Evolutionary conservation across 2,113 vertebrate genomes (phyloP).

Genomic region (Ondatra zibethicus): DNA sequence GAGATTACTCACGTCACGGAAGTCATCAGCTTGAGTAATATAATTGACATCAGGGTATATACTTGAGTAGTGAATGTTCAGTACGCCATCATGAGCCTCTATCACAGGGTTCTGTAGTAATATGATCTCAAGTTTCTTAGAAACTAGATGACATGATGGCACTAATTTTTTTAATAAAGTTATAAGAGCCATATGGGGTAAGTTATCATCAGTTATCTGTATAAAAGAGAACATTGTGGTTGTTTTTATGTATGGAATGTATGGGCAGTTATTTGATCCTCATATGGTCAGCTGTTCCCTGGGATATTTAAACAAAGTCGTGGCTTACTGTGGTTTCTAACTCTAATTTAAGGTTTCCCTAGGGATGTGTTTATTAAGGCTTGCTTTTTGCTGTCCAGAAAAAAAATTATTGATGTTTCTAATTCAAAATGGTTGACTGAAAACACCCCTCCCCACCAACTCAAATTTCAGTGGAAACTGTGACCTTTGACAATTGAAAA

Average conservation of each 20-base stretch:
- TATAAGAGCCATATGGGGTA: constrained; percentile 38
- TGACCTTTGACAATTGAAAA: constrained; percentile 7
- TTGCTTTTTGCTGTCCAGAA: constrained; percentile 24
- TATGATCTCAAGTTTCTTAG: constrained; percentile 56
- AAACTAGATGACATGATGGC: constrained; percentile 5
- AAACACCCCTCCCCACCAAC: not conserved
- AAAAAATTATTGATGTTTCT: constrained; percentile 35
- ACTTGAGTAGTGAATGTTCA: constrained; percentile 49
- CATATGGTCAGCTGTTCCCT: not conserved
- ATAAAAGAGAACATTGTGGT: constrained; percentile 13
- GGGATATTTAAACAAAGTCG: not conserved
- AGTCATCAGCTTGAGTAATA: constrained; percentile 72
- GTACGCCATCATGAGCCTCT: constrained; percentile 58
- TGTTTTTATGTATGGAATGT: not conserved
- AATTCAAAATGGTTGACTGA: constrained; percentile 52
- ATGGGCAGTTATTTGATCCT: constrained; percentile 20
- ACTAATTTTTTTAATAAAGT: constrained; percentile 44
- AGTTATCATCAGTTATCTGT: constrained; percentile 2
- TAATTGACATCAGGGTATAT: constrained; percentile 66
- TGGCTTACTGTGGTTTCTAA: constrained; percentile 3
- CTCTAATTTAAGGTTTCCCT: constrained; percentile 38
- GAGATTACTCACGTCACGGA: constrained; percentile 69
- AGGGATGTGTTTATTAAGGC: constrained; percentile 2
- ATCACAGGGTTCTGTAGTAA: constrained; percentile 44
- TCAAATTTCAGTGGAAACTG: constrained; percentile 22